Evolutionary conservation across 2,888 invertebrate genomes (phyloP).

Genomic region (Choreutis nemorana): DNA sequence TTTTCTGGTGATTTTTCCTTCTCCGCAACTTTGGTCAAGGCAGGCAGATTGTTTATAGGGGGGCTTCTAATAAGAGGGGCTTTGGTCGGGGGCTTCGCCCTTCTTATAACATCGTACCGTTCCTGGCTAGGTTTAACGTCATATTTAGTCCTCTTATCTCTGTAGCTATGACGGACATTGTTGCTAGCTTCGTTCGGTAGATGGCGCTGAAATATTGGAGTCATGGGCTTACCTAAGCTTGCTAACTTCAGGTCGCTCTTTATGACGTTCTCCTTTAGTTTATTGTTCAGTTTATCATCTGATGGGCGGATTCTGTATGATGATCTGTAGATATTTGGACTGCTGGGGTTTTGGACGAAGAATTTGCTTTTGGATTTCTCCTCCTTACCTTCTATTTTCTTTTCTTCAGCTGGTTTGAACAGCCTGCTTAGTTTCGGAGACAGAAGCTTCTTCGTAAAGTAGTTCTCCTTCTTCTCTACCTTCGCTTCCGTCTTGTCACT

Average conservation of each 20-base stretch:
- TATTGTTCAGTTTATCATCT: slow-evolving; percentile 11
- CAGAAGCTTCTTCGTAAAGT: slow-evolving; percentile 44
- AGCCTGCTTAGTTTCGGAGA: slow-evolving; percentile 52
- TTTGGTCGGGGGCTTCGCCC: no score
- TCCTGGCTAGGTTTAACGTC: slow-evolving; percentile 21
- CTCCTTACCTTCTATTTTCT: slow-evolving; percentile 22
- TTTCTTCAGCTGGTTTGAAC: slow-evolving; percentile 39
- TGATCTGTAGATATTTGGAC: slow-evolving; percentile 28
- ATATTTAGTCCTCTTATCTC: slow-evolving; percentile 30
- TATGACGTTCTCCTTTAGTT: slow-evolving; percentile 23
- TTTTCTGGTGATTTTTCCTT: slow-evolving; percentile 17
- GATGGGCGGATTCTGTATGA: slow-evolving; percentile 37
- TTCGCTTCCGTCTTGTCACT: slow-evolving; percentile 17
- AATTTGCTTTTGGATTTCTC: slow-evolving; percentile 50
- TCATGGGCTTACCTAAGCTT: slow-evolving; percentile 53
- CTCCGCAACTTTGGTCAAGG: slow-evolving; percentile 22
- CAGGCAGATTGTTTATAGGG: slow-evolving; percentile 17
- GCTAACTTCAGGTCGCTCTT: slow-evolving; percentile 48
- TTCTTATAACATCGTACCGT: no score
- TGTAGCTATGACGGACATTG: slow-evolving; percentile 45
- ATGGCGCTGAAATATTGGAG: slow-evolving; percentile 49
- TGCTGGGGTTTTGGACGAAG: slow-evolving; percentile 42
- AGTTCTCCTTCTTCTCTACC: slow-evolving; percentile 31
- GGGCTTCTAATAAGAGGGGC: slow-evolving; percentile 21
- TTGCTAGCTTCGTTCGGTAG: slow-evolving; percentile 28